Percentiles rank a stretch among this genome's conserved stretches.
Evolutionary conservation across 35 echinoderm and acorn worm genomes (phyloP).

Genomic region (Heliocidaris erythrogramma): DNA sequence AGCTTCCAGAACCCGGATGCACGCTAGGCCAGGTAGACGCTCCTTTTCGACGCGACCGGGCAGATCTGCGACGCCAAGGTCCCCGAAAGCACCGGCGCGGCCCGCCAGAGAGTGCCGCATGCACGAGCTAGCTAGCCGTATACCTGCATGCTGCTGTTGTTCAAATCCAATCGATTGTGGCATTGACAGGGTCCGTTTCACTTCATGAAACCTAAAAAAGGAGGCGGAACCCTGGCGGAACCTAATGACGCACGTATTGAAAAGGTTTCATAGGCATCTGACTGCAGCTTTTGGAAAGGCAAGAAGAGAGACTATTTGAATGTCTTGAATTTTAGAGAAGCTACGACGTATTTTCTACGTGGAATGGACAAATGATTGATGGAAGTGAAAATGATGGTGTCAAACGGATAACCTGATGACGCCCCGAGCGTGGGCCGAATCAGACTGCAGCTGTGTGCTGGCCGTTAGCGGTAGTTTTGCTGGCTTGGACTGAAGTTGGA

Average conservation of each 20-base stretch:
- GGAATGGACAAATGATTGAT: too few species aligned
- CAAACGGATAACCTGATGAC: too few species aligned
- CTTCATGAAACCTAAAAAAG: not conserved
- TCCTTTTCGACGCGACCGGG: not conserved
- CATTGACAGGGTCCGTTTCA: not conserved
- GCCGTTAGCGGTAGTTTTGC: too few species aligned
- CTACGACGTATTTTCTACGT: too few species aligned
- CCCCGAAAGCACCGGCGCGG: not conserved
- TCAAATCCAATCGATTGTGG: not conserved
- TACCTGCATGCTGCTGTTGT: not conserved
- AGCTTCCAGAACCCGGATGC: slow-evolving; percentile 38
- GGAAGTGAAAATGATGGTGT: too few species aligned
- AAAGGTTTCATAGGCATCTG: not conserved
- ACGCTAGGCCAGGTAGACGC: not conserved
- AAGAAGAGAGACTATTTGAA: too few species aligned
- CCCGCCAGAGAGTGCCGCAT: not conserved
- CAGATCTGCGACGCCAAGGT: not conserved
- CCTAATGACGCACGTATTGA: not conserved
- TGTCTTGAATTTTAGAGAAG: too few species aligned
- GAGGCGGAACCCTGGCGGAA: not conserved
- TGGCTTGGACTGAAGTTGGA: too few species aligned
- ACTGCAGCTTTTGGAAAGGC: too few species aligned
- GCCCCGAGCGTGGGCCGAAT: too few species aligned
- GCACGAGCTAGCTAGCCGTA: not conserved
- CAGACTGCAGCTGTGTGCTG: too few species aligned